Percentiles rank a stretch among this genome's conserved stretches.
These are phyloP conservation scores for Eristalis intricaria DNA, from an alignment of 2,888 invertebrate genomes.

Conservation along the genomic window DNA sequence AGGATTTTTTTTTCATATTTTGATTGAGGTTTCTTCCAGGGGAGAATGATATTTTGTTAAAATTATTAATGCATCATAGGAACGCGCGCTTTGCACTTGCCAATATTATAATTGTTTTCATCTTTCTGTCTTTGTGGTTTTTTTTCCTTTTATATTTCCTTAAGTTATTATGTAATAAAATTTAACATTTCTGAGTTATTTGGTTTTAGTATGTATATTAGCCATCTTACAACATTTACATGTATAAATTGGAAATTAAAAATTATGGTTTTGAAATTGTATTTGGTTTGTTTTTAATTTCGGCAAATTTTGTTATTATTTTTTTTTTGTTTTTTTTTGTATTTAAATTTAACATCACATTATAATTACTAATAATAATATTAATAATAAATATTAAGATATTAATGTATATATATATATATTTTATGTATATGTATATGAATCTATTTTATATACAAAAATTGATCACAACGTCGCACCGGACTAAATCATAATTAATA, in stretches of 20 bases:
- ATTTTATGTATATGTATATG: conserved; percentile 71
- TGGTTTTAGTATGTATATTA: conserved; percentile 18
- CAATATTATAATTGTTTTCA: conserved; percentile 30
- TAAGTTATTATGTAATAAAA: conserved; percentile 37
- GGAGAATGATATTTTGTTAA: neutral
- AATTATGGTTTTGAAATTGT: conserved; percentile 48
- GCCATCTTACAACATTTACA: conserved; percentile 66
- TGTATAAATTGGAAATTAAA: conserved; percentile 60
- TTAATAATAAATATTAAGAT: conserved; percentile 75
- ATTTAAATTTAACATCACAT: conserved; percentile 78
- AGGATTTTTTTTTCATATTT: neutral
- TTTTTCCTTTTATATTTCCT: conserved; percentile 13
- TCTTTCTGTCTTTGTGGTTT: neutral
- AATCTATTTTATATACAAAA: conserved; percentile 72
- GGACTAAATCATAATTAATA: conserved; percentile 68
- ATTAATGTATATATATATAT: conserved; percentile 68
- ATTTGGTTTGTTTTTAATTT: conserved; percentile 39
- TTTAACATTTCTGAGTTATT: conserved; percentile 6
- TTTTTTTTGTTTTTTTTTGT: conserved; percentile 49
- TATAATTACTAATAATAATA: conserved; percentile 74
- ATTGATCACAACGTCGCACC: conserved; percentile 71
- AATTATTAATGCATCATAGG: conserved; percentile 45
- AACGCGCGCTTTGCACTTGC: conserved; percentile 57
- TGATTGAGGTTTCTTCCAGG: conserved; percentile 16
- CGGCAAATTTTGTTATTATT: conserved; percentile 13